Evolutionary conservation across 2,797 vertebrate species (phyloP).

Genomic region (Sebastes umbrosus): DNA sequence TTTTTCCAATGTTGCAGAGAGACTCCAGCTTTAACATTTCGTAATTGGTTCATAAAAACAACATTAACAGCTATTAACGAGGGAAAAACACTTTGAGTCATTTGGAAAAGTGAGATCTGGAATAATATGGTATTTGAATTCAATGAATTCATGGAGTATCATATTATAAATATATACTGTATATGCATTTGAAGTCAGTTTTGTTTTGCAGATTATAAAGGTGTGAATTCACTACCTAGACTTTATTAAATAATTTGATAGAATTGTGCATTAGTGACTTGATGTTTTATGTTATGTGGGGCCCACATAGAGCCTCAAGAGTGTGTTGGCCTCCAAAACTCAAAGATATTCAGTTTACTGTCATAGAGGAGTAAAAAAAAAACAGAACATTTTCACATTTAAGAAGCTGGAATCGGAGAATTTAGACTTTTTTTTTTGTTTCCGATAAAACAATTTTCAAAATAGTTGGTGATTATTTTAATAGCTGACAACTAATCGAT

Average conservation of each 20-base stretch:
- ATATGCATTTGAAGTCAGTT: not conserved
- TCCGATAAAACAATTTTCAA: not conserved
- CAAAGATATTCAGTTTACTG: too few species aligned
- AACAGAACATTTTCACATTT: not conserved
- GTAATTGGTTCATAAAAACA: conserved; percentile 11
- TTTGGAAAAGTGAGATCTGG: not conserved
- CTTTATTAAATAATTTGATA: not conserved
- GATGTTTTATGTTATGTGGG: not conserved
- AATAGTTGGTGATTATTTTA: too few species aligned
- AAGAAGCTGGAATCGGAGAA: not conserved
- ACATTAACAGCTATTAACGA: not conserved
- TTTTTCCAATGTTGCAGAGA: not conserved
- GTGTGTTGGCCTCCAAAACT: not conserved
- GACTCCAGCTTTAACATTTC: not conserved
- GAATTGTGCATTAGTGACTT: not conserved
- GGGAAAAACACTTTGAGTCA: not conserved
- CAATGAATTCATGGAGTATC: not conserved
- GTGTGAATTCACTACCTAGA: not conserved
- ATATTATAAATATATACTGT: not conserved
- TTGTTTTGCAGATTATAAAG: not conserved
- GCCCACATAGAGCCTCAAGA: not conserved
- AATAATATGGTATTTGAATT: not conserved
- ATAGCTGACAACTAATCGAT: not conserved
- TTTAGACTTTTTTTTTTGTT: not conserved
- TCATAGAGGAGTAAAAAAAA: too few species aligned